Base-by-base conservation (phyloP, 2,113 vertebrate species). In the Epinephelus lanceolatus region DNA sequence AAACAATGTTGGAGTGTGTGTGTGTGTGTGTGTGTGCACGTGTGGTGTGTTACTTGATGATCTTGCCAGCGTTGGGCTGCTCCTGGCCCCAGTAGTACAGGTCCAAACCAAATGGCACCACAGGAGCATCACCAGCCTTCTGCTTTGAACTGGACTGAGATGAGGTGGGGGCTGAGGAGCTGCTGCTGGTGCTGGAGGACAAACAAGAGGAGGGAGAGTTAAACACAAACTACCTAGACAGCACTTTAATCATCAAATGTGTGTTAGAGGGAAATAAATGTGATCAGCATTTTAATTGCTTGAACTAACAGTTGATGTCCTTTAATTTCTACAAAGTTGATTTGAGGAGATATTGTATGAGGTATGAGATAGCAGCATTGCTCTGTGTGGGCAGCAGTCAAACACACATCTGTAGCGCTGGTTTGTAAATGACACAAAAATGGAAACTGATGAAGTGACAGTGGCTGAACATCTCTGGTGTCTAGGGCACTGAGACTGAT, bases 51-150 rank as follows among this genome's bases (percentile, higher is more conserved):
- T 96, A 98, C 98, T 96, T 97, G 90, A 98, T 80, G 86, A 98
- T 96, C 94, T 96, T 97, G 49, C 97, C 96, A 2, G 96, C 88
- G 12, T 74, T 91, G 11, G 94, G 96, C 86, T 96, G 96, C 67
- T 99, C 97, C 92, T 97, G 85, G 70, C 97, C 97, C 98, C 98
- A 99, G 94, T 96, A 96, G 88, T 97, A 97, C 60, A 99, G 95
- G 74, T 99, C 98, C 80, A 97, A 86, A 59, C 97, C 98, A 49
- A 98, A 99, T 1, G 97, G 96, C 81, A 99, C 90, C 6, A 98
- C 60, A 0, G 98, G 98, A 8, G 95, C 96, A 49, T 92, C 93
- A 6, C 86, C 85, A 49, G 87, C 71, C 78, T 96, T 94, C 75
- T 92, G 91, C 0, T 88, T 91, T 53, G 92, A 91, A 76, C 80